Base-by-base conservation (phyloP, 2,888 invertebrate genomes). In the Ditula angustiorana region DNA sequence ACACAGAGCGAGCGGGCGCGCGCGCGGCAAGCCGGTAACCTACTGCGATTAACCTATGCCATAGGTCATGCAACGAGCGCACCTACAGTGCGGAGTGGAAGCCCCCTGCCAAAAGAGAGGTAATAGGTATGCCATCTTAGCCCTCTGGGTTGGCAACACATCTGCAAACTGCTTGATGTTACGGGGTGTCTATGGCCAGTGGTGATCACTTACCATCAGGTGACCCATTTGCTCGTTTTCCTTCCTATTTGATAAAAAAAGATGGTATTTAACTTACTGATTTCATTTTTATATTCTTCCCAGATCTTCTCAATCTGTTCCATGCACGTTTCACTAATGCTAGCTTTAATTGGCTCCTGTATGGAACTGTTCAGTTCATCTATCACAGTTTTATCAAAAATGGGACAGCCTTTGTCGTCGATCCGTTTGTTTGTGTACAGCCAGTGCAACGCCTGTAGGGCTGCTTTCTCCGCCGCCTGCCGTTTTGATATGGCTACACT, bases 371-470 rank as follows among this genome's bases (percentile, higher is more conserved):
- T 75, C 0, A 94, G 69, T 16, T 88, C 74, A 2, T 80, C 71
- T 0, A 94, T 52, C 13, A 90, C 85, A 1, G 80, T 70, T 60
- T 78, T 76, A 19, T 90, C 83, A 66, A 93, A 94, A 21, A 95
- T 61, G 0, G 95, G 95, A 0, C 74, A 64, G 0, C 94, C 94
- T 28, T 88, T 81, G 0, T 72, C 73, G 61, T 91, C 86, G 44
- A 96, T 89, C 71, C 87, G 88, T 0, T 86, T 85, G 47, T 87
- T 87, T 2, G 74, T 72, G 61, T 91, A 87, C 0, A 95, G 79
- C 93, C 94, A 95, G 16, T 90, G 82, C 0, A 95, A 77, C 0
- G 93, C 94, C 76, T 91, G 90, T 0, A 83, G 72, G 0, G 95
- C 93, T n/a, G 94, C 94, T 71, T 90, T 89, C 44, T 88, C 85